These are phyloP conservation scores for Corythornis cristatus DNA, from an alignment of 2,113 vertebrate genomes.

Conservation along the genomic window DNA sequence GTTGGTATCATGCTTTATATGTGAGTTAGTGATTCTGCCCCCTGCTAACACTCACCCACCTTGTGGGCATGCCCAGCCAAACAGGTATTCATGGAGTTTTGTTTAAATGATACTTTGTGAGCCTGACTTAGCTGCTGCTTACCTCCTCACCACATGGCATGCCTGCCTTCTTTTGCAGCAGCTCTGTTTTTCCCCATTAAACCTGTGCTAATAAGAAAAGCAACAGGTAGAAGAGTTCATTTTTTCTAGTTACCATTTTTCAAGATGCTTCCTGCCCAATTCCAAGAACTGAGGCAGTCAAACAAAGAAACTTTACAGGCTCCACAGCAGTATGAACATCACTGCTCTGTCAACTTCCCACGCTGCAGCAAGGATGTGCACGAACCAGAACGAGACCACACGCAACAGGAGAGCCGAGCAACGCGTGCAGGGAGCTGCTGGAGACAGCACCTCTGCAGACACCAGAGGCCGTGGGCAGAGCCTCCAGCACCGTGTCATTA, in stretches of 20 bases:
- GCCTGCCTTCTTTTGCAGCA: not conserved
- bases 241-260: slow-evolving; percentile 56
- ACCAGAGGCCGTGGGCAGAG: not conserved
- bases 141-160: slow-evolving; percentile 26
- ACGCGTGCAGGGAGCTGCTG: not conserved
- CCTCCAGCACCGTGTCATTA: not conserved
- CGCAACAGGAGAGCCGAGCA: not conserved
- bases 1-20: not conserved
- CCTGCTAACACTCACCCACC: not conserved
- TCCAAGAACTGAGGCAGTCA: slow-evolving; percentile 50
- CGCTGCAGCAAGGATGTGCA: slow-evolving; percentile 1
- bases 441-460: not conserved
- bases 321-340: slow-evolving; percentile 3
- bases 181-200: slow-evolving; percentile 1
- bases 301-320: slow-evolving; percentile 40
- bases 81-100: not conserved
- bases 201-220: slow-evolving; percentile 3
- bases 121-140: slow-evolving; percentile 34
- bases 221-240: not conserved
- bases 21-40: not conserved
- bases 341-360: slow-evolving; percentile 35
- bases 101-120: not conserved
- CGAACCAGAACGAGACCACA: slow-evolving; percentile 30
- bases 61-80: not conserved
- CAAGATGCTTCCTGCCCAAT: slow-evolving; percentile 34